A percentile compares a stretch with the other conserved stretches of the same genome.
Conservation (phyloP, 1,140 invertebrate species). For the Druon quercuslanigerum region DNA sequence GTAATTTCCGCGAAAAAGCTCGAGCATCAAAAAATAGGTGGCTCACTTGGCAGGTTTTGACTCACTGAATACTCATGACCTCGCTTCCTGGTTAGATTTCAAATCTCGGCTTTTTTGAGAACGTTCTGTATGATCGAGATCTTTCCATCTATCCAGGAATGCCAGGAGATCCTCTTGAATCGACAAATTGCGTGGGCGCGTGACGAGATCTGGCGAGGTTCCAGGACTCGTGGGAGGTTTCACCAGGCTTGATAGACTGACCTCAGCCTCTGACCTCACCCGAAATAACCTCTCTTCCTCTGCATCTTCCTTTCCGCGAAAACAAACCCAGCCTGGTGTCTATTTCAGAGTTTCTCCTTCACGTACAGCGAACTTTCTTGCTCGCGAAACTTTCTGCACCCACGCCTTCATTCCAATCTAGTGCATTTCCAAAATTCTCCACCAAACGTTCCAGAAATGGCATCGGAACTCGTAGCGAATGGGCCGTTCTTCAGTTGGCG, state of each 20-base stretch:
- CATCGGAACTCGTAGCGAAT: no score
- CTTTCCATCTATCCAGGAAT: constrained; percentile 52
- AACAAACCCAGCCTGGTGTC: constrained; percentile 41
- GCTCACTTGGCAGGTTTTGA: not conserved
- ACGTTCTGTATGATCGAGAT: constrained; percentile 47
- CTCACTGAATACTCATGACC: not conserved
- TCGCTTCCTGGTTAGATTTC: constrained; percentile 8
- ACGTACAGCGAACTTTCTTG: not conserved
- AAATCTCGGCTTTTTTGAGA: not conserved
- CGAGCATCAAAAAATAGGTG: not conserved
- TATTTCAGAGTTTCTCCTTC: constrained; percentile 57
- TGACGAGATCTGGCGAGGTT: constrained; percentile 64
- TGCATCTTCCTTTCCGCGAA: constrained; percentile 33
- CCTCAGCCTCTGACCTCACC: constrained; percentile 76
- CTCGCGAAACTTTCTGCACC: constrained; percentile 15
- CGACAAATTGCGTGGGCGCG: constrained; percentile 64
- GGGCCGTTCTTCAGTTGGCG: no score
- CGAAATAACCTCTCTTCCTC: constrained; percentile 69
- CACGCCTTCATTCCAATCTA: not conserved
- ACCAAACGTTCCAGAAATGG: not conserved
- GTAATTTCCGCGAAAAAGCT: no score
- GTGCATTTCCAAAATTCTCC: constrained; percentile 55
- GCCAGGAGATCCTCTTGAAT: constrained; percentile 45
- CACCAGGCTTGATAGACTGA: constrained; percentile 74
- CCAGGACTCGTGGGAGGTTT: constrained; percentile 74